phyloP scores from a whole-genome alignment of 2,888 invertebrate species.

The Euspilapteryx auroguttella region DNA sequence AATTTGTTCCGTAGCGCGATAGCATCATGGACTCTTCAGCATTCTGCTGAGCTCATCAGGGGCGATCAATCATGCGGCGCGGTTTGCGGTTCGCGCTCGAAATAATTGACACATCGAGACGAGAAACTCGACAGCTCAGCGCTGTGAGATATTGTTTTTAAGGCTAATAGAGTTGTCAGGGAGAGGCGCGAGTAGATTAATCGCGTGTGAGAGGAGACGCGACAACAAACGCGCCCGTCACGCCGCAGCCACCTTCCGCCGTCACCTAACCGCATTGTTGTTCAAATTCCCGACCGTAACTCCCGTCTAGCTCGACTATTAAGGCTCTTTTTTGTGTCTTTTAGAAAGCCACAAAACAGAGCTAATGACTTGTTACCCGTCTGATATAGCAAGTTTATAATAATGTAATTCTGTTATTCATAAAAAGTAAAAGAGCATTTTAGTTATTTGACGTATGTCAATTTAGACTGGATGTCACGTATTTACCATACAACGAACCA shows the following conservation, averaged over 20 bases:
- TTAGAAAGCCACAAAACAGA: neutral
- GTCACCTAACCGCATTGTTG: constrained; percentile 8
- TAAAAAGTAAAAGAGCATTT: no score
- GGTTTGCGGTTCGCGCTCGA: constrained; percentile 5
- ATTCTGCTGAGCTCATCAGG: constrained; percentile 11
- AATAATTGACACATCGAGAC: constrained; percentile 27
- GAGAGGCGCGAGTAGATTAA: constrained; percentile 27
- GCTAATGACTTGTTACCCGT: neutral
- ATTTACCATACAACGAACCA: no score
- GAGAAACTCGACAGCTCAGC: no score
- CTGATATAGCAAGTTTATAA: neutral
- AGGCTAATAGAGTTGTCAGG: constrained; percentile 32
- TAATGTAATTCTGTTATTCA: no score
- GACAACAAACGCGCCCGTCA: no score
- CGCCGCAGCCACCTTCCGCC: constrained; percentile 1
- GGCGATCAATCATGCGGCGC: constrained; percentile 25
- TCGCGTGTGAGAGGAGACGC: constrained; percentile 16
- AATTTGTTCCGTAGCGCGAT: neutral
- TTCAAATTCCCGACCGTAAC: constrained; percentile 4
- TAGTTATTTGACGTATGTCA: no score
- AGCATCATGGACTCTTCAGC: neutral
- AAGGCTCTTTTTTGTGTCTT: no score
- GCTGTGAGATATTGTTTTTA: constrained; percentile 28
- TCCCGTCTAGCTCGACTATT: no score
- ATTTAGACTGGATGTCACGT: no score